Conservation (phyloP, 2,888 invertebrate genomes). For the Oxystoma pomonae region DNA sequence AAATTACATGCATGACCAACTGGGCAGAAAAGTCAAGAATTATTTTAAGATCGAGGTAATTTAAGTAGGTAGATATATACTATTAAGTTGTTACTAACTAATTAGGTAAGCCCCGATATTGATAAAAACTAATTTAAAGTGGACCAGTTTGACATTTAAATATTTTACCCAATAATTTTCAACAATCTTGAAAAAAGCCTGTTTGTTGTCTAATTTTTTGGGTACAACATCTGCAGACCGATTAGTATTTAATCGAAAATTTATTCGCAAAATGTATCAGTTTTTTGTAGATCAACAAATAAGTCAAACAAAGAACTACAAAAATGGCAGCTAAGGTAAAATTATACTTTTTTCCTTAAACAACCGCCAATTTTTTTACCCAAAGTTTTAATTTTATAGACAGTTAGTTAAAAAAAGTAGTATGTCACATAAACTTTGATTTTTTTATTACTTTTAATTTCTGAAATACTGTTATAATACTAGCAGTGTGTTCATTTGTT, state of each 20-base stretch:
- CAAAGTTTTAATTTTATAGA: too few species aligned
- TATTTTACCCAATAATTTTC: neutral
- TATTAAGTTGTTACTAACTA: too few species aligned
- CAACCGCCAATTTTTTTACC: too few species aligned
- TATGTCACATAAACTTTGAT: too few species aligned
- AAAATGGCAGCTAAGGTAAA: neutral
- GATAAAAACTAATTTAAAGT: neutral
- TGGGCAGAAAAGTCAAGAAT: too few species aligned
- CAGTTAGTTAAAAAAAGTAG: too few species aligned
- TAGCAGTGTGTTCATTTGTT: neutral
- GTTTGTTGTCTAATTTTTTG: neutral
- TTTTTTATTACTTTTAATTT: too few species aligned
- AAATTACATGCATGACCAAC: too few species aligned
- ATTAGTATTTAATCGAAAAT: neutral
- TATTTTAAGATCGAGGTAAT: too few species aligned
- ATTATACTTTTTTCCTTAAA: neutral
- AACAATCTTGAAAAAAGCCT: neutral
- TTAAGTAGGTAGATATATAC: too few species aligned
- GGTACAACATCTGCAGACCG: neutral
- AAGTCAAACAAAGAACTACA: neutral
- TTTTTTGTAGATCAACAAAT: neutral
- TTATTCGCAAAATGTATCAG: neutral
- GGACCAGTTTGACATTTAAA: neutral
- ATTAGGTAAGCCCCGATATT: neutral
- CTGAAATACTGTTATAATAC: too few species aligned